Evolutionary conservation across 2,113 vertebrate genomes (phyloP).

Genomic region (Beaufortia kweichowensis): DNA sequence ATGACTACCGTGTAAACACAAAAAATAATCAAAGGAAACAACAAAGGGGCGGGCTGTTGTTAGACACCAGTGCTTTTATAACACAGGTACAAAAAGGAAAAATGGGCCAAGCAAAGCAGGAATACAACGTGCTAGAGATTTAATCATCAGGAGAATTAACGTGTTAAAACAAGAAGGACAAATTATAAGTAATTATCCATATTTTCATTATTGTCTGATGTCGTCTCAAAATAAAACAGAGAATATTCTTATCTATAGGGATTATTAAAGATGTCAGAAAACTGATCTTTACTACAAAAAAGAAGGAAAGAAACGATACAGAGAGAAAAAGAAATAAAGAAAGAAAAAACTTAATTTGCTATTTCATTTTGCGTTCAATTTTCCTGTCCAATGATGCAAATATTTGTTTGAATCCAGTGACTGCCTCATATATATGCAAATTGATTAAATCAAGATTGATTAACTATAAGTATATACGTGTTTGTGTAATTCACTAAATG

Average conservation of each 20-base stretch:
- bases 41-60: slow-evolving; percentile 27
- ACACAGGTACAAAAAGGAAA: slow-evolving; percentile 20
- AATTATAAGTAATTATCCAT: slow-evolving; percentile 35
- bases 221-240: slow-evolving; percentile 18
- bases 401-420: slow-evolving; percentile 77
- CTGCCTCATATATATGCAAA: slow-evolving; percentile 80
- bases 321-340: slow-evolving; percentile 25
- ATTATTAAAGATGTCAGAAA: slow-evolving; percentile 33
- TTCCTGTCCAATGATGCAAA: slow-evolving; percentile 70
- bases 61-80: slow-evolving; percentile 32
- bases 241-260: slow-evolving; percentile 23
- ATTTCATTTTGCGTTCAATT: slow-evolving; percentile 64
- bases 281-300: background rate
- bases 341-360: slow-evolving; percentile 21
- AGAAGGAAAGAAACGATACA: slow-evolving; percentile 13
- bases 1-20: slow-evolving; percentile 44
- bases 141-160: slow-evolving; percentile 32
- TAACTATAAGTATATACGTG: slow-evolving; percentile 62
- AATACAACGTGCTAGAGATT: background rate
- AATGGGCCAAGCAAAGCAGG: slow-evolving; percentile 15
- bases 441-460: slow-evolving; percentile 81
- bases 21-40: slow-evolving; percentile 45
- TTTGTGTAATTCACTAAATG: no score
- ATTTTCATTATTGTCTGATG: slow-evolving; percentile 26
- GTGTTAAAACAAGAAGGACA: slow-evolving; percentile 24